A percentile compares a stretch with the other conserved stretches of the same genome.
Evolutionary conservation across 1,140 invertebrate species (phyloP).

Genomic region (Ceratosolen fusciceps): DNA sequence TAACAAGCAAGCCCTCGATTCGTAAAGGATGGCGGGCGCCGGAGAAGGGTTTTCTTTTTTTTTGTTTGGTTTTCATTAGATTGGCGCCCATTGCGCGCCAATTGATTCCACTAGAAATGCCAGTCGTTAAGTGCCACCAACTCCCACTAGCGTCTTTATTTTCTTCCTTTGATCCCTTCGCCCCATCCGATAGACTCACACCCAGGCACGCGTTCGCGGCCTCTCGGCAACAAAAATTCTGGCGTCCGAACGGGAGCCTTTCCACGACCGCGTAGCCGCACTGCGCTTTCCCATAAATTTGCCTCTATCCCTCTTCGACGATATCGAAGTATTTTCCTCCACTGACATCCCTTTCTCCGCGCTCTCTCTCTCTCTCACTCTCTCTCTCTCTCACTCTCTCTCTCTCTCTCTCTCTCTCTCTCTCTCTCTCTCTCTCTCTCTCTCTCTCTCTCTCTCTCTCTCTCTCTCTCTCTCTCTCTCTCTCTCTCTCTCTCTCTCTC

Average conservation of each 20-base stretch:
- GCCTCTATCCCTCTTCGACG: background rate
- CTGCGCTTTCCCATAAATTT: conserved; percentile 55
- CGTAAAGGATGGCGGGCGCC: background rate
- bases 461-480: too few relatives aligned
- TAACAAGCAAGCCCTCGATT: too few relatives aligned
- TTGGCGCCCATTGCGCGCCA: background rate
- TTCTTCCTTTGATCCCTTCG: background rate
- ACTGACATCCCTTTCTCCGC: too few relatives aligned
- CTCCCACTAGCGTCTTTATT: background rate
- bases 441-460: background rate
- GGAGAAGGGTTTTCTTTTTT: background rate
- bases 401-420: conserved; percentile 21
- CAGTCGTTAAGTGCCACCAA: conserved; percentile 33
- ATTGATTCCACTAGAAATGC: conserved; percentile 29
- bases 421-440: conserved; percentile 11
- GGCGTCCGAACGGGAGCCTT: background rate
- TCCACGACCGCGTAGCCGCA: conserved; percentile 45
- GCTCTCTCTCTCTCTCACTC: background rate
- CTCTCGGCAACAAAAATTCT: background rate
- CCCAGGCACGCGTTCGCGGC: too few relatives aligned
- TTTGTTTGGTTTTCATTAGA: conserved; percentile 31
- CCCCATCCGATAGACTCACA: background rate
- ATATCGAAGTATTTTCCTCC: too few relatives aligned
- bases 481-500: too few relatives aligned
- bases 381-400: conserved; percentile 19